Base-by-base conservation (phyloP, 2,888 invertebrate species). In the Galeruca laticollis region DNA sequence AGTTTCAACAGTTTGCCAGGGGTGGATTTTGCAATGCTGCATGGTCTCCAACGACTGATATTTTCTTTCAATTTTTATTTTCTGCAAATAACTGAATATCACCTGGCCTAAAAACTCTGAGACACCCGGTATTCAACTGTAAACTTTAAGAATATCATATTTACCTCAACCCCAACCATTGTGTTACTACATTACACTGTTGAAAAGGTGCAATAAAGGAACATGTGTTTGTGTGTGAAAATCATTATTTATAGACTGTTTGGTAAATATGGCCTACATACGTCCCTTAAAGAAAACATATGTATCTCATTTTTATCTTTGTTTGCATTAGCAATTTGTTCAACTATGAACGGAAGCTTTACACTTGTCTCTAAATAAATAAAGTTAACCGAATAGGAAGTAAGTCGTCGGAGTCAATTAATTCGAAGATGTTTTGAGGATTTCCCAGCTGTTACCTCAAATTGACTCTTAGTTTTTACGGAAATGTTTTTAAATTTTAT, bases 241-340 rank as follows among this genome's bases (percentile, higher is more conserved):
- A 52, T 52, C 21, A 21, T 26, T 52, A 52, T 52, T 52, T 52
- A 13, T 52, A 52, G 26, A 15, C 18, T 56, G 35, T 33, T 33
- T n/a, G n/a, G 11, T 56, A 56, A 56, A 56, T 56, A 56, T 56
- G 56, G 56, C 56, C 56, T 56, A 56, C 56, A 56, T 56, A 56
- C 56, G 20, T 35, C 33, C 56, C 56, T 15, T 5, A 18, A 56
- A 56, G 18, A 56, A 31, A 56, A 56, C 56, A 56, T n/a, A 56
- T 56, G 56, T 56, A 56, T 56, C 56, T 35, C 56, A 56, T 56
- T 56, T 56, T 56, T 56, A 56, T 56, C 4, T 56, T 15, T 56
- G 35, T 56, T 56, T 56, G 56, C n/a, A 33, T 8, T 31, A 56
- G 35, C 56, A 56, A 56, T 56, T 56, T 56, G 56, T 56, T 54